Percentiles rank a stretch among this genome's conserved stretches.
Conservation (phyloP, 1,140 invertebrate species). For the Stenopsyche tienmushanensis region DNA sequence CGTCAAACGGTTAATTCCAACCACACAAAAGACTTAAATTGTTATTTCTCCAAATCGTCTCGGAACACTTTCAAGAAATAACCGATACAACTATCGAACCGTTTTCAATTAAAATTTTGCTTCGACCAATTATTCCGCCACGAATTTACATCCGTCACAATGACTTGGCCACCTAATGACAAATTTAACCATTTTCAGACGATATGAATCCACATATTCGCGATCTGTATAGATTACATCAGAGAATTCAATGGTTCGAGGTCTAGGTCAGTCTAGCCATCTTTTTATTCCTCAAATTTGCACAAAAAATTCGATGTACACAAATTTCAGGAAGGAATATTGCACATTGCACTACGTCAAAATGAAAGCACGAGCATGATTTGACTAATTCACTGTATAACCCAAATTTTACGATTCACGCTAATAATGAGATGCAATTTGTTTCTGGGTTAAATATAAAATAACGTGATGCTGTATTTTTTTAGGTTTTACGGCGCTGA, state of each 20-base stretch:
- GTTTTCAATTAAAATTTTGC: no score
- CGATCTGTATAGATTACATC: conserved; percentile 31
- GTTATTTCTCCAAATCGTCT: no score
- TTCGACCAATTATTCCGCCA: no score
- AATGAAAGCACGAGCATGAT: neutral
- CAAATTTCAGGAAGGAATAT: no score
- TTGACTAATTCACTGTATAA: neutral
- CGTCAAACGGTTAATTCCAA: no score
- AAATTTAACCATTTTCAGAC: conserved; percentile 27
- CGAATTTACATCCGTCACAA: neutral
- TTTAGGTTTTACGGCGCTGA: conserved; percentile 33
- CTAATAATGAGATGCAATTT: neutral
- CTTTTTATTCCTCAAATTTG: neutral
- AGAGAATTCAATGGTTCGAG: conserved; percentile 33
- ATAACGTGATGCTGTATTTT: neutral
- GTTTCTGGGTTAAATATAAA: neutral
- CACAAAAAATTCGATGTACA: neutral
- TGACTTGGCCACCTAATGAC: neutral
- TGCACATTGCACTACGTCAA: neutral
- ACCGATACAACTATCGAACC: no score
- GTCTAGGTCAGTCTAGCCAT: conserved; percentile 29
- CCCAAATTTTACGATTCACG: neutral
- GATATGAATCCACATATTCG: conserved; percentile 37
- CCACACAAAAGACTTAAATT: no score
- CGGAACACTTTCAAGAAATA: no score